phyloP scores from a whole-genome alignment of 2,888 invertebrate species.

The Andrena minutula region DNA sequence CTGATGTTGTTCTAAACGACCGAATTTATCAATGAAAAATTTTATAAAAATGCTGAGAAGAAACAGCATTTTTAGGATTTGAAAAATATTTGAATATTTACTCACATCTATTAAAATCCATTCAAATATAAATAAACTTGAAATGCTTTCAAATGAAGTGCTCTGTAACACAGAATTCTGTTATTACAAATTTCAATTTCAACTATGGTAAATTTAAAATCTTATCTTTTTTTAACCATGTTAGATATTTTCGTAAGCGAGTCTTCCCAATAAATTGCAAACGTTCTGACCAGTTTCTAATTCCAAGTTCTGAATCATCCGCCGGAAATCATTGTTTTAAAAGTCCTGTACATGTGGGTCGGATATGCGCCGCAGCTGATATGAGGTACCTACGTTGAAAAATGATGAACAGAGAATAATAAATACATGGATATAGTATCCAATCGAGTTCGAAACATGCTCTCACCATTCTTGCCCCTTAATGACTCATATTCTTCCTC shows the following conservation, averaged over 20 bases:
- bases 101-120: too few relatives aligned
- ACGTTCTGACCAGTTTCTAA: conserved; percentile 39
- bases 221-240: not conserved
- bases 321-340: conserved; percentile 28
- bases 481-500: not conserved
- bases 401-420: conserved; percentile 5
- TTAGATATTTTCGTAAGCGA: conserved; percentile 3
- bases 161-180: not conserved
- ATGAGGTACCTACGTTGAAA: not conserved
- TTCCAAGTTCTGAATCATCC: conserved; percentile 44
- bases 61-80: too few relatives aligned
- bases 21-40: too few relatives aligned
- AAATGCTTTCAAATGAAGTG: not conserved
- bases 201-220: not conserved
- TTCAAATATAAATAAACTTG: not conserved
- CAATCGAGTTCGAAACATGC: not conserved
- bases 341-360: conserved; percentile 33
- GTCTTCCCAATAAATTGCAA: conserved; percentile 36
- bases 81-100: too few relatives aligned
- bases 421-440: conserved; percentile 1
- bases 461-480: not conserved
- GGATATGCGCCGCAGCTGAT: conserved; percentile 19
- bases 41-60: too few relatives aligned
- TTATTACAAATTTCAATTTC: not conserved
- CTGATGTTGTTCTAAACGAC: too few relatives aligned